A percentile compares a stretch with the other conserved stretches of the same genome.
Conservation (phyloP, 2,113 vertebrate species). For the Capra hircus region DNA sequence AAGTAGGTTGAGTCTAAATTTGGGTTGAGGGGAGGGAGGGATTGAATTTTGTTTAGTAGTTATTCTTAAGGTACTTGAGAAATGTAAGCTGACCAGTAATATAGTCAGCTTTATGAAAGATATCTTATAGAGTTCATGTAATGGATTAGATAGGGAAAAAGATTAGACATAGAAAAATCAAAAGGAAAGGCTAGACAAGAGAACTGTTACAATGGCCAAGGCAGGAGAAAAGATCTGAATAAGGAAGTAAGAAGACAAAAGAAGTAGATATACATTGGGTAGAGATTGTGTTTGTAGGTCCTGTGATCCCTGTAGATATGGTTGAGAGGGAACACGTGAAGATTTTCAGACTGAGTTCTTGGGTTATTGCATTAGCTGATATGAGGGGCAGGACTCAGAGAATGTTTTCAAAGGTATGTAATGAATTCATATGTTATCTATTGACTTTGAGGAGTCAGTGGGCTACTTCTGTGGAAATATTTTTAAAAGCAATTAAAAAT, state of each 20-base stretch:
- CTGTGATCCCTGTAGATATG: not conserved
- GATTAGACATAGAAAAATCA: not conserved
- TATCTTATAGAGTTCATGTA: not conserved
- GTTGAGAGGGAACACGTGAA: not conserved
- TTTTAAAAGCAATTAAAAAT: constrained; percentile 6
- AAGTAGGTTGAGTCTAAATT: not conserved
- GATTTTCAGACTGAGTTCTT: not conserved
- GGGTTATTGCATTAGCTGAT: not conserved
- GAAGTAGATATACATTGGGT: not conserved
- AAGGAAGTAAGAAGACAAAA: not conserved
- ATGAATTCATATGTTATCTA: not conserved
- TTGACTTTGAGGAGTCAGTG: not conserved
- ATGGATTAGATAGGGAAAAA: not conserved
- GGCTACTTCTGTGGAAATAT: not conserved
- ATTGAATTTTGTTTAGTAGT: constrained; percentile 4
- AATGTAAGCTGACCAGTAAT: not conserved
- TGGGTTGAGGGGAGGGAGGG: not conserved
- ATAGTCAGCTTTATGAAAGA: not conserved
- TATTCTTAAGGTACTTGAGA: not conserved
- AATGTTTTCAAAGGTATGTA: not conserved
- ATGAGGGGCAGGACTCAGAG: not conserved
- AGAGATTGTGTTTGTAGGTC: not conserved
- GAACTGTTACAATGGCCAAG: not conserved
- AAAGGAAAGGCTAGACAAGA: not conserved
- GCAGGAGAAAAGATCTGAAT: not conserved